phyloP scores from a whole-genome alignment of 2,113 vertebrate genomes.

The Phaethornis superciliosus region DNA sequence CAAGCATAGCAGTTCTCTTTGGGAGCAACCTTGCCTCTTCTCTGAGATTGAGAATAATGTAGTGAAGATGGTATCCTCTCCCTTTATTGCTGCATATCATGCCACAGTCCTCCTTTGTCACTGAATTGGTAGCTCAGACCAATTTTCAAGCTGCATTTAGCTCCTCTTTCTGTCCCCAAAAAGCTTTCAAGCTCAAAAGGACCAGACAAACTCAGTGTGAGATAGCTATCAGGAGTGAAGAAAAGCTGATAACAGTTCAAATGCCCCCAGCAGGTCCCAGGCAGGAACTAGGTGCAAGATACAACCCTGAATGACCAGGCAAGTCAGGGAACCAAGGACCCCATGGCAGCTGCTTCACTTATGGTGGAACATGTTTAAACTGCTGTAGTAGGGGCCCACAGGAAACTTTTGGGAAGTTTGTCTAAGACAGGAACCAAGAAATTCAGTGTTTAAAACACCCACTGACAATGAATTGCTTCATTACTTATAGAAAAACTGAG shows the following conservation, averaged over 20 bases:
- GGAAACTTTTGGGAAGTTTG: slow-evolving; percentile 30
- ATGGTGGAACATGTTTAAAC: neutral
- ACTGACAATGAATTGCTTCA: slow-evolving; percentile 39
- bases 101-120: neutral
- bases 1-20: neutral
- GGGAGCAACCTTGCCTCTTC: neutral
- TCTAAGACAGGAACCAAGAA: slow-evolving; percentile 30
- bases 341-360: neutral
- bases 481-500: slow-evolving; percentile 23
- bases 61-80: neutral
- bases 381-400: slow-evolving; percentile 27
- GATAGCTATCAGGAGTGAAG: neutral
- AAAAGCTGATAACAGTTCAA: neutral
- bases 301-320: neutral
- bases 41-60: neutral
- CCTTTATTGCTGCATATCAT: neutral
- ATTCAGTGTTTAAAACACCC: slow-evolving; percentile 36
- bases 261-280: neutral
- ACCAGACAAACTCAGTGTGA: neutral
- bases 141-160: neutral
- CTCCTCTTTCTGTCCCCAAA: neutral
- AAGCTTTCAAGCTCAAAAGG: neutral
- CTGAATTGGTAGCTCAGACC: neutral
- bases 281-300: neutral
- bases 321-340: neutral